Base-by-base conservation (phyloP, 1,140 invertebrate species). In the Drosophila burlai region DNA sequence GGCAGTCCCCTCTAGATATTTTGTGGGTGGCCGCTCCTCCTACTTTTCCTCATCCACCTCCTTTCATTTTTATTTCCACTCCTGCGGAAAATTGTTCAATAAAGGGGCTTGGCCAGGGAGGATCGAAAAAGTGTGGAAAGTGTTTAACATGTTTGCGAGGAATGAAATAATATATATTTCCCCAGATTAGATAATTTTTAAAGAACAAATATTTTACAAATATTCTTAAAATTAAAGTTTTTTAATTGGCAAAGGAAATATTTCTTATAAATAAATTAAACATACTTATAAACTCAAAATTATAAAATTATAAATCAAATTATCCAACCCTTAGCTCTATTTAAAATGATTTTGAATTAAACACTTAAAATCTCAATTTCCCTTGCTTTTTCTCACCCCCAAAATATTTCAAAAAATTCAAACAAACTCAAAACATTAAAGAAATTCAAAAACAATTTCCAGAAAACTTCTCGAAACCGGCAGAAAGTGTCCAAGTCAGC, bases 11-110 rank as follows among this genome's bases (percentile, higher is more conserved):
- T n/a, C 26, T 42, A 62, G 67, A 38, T 31, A 73, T 57, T 55
- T 71, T 43, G 69, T 72, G 69, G 69, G 69, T 73, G 69, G 45
- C 67, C 65, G 11, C 59, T 31, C 13, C 57, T 46, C 21, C 45
- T 46, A 7, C 52, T 24, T 31, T 8, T 40, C 13, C 15, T 10
- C 9, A 6, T 43, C n/a, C 13, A 8, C 18, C 29, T 11, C 29
- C 59, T 11, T 40, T 40, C 9, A 40, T 57, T 40, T 16, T 15
- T 15, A 24, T 29, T 50, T 50, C 34, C 61, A 31, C 47, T 21
- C 34, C 47, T 34, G 55, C 21, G 50, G 21, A 72, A 72, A 72
- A 59, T 21, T 36, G 21, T 21, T 42, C 7, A 36, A 65, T 13
- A 15, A 4, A 38, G n/a, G 18, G 64, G 64, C 66, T 66, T 69